Conservation (phyloP, 2,797 vertebrate species). For the Emydoidea blandingii region DNA sequence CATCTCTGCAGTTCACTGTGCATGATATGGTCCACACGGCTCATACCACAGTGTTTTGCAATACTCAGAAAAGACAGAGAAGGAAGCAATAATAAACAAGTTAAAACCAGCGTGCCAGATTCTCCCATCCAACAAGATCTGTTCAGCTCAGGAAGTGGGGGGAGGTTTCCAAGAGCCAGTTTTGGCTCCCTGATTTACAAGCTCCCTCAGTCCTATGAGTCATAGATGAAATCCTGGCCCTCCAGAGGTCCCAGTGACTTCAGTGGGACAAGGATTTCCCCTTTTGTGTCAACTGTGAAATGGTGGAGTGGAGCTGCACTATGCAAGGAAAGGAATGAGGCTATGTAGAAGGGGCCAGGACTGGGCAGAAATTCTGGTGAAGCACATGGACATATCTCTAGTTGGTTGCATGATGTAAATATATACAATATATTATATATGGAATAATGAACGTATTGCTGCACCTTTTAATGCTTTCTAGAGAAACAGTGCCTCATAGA, state of each 20-base stretch:
- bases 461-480: not conserved
- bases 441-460: not conserved
- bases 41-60: not conserved
- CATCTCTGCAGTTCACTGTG: not conserved
- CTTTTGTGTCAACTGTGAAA: accelerated
- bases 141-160: not conserved
- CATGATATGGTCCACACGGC: accelerated
- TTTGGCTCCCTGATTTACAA: not conserved
- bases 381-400: not conserved
- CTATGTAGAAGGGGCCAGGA: accelerated
- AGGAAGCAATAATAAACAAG: not conserved
- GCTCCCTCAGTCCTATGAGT: not conserved
- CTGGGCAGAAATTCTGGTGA: not conserved
- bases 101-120: accelerated
- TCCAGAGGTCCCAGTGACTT: not conserved
- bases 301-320: accelerated
- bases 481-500: not conserved
- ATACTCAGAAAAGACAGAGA: accelerated
- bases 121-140: not conserved
- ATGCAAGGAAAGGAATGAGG: not conserved
- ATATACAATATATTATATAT: not conserved
- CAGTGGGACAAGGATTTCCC: not conserved
- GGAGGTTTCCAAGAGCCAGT: not conserved
- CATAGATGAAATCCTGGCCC: accelerated
- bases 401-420: not conserved